Percentiles rank a stretch among this genome's conserved stretches.
Conservation (phyloP, 2,113 vertebrate species). For the Tichodroma muraria region DNA sequence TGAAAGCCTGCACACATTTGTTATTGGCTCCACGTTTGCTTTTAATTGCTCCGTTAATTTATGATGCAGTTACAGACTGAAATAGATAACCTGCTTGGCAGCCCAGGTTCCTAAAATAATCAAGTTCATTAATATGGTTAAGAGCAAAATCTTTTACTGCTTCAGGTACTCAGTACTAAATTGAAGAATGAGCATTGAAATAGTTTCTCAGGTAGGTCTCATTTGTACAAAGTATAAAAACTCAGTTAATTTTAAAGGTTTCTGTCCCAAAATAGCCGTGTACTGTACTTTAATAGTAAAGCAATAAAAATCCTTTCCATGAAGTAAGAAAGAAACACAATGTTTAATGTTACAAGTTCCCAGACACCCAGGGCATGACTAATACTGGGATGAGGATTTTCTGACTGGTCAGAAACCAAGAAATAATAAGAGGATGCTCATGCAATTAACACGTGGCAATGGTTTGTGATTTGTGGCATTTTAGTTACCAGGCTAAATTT, state of each 20-base stretch:
- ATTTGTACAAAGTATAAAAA: not conserved
- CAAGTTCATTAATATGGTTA: constrained; percentile 21
- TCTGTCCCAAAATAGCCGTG: constrained; percentile 9
- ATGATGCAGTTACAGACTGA: not conserved
- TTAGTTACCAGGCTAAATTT: constrained; percentile 34
- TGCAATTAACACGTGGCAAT: not conserved
- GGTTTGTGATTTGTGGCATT: not conserved
- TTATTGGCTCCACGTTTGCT: not conserved
- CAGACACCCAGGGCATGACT: constrained; percentile 18
- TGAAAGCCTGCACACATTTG: not conserved
- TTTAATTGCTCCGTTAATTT: not conserved
- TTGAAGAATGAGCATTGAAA: not conserved
- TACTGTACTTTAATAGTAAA: constrained; percentile 9
- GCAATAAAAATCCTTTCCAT: not conserved
- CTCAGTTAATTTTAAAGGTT: constrained; percentile 1
- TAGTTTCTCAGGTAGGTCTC: not conserved
- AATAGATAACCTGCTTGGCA: constrained; percentile 40
- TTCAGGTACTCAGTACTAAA: not conserved
- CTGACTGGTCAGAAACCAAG: not conserved
- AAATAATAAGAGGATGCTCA: not conserved
- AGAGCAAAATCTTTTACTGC: not conserved
- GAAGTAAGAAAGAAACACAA: constrained; percentile 13
- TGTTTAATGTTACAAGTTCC: not conserved
- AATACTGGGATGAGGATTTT: not conserved
- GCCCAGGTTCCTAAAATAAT: constrained; percentile 17